Base-by-base conservation (phyloP, 1,140 invertebrate species). In the Lordiphosa mommai region DNA sequence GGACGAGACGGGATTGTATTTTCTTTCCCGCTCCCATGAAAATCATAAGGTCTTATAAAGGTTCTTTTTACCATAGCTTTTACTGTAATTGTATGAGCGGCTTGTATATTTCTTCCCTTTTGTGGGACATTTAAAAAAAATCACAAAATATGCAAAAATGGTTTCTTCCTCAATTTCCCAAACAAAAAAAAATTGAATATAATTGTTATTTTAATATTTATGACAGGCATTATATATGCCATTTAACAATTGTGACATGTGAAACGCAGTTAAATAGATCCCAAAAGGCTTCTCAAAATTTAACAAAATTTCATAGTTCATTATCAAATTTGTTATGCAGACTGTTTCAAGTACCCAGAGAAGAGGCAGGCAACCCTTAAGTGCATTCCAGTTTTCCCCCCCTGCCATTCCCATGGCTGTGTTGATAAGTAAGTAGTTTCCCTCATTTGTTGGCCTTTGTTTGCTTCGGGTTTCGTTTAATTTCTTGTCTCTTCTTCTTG, bases 131-230 rank as follows among this genome's bases (percentile, higher is more conserved):
- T 23, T 23, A 4, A 23, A 23, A 23, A 4, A 23, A 23, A 23
- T 23, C 4, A 23, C 20, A 23, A 48, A 57, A 47, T 66, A 73
- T 79, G 61, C 70, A 71, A 61, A 74, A 51, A 14, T 50, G 29
- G 61, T 49, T 33, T 36, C 36, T 7, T 34, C 16, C n/a, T 14
- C 41, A 33, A 38, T 38, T 16, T 49, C 44, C 16, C 40, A 43
- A 17, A 23, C 20, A 23, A 23, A 6, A 23, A 23, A 23, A 23
- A 82, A 85, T 68, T 69, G 64, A 52, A 59, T 65, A 77, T 82
- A 82, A 84, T 82, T 82, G 72, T 85, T 85, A 82, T 82, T 84
- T 82, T 71, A 82, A 82, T 77, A 84, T 82, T 84, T 82, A 82
- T 82, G 77, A 77, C 77, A 82, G 67, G 20, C 77, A 68, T 63